Conservation (phyloP, 2,888 invertebrate species). For the Cylloceria caligata region DNA sequence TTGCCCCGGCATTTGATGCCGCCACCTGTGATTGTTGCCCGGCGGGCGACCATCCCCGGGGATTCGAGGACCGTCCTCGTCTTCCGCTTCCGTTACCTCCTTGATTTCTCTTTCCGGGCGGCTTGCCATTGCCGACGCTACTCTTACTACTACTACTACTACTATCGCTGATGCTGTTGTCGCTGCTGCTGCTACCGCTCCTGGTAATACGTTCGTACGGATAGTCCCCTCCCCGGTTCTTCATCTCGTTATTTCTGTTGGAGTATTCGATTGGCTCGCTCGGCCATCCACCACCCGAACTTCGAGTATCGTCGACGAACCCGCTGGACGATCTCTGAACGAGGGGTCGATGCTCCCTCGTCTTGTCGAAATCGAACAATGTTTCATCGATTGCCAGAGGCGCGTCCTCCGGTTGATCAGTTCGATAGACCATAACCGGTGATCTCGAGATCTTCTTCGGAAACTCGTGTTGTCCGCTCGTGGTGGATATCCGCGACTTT, state of each 20-base stretch:
- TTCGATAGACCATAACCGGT: constrained; percentile 45
- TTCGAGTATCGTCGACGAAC: constrained; percentile 1
- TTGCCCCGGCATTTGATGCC: constrained; percentile 79
- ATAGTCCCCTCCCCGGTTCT: constrained; percentile 46
- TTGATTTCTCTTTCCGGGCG: constrained; percentile 49
- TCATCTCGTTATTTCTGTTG: constrained; percentile 44
- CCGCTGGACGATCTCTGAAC: constrained; percentile 19
- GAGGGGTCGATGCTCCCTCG: constrained; percentile 1
- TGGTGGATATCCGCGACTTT: constrained; percentile 29
- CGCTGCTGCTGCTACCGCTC: constrained; percentile 16
- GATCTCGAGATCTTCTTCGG: constrained; percentile 46
- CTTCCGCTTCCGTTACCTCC: constrained; percentile 70
- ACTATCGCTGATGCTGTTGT: constrained; percentile 13
- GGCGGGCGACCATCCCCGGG: constrained; percentile 78
- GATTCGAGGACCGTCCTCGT: constrained; percentile 79
- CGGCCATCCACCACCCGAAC: constrained; percentile 14
- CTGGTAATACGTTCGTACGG: constrained; percentile 38
- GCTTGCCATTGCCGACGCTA: constrained; percentile 36
- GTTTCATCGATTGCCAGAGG: background rate
- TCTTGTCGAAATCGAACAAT: constrained; percentile 17
- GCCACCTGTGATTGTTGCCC: constrained; percentile 70
- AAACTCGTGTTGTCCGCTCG: constrained; percentile 7
- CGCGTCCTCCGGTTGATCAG: constrained; percentile 32
- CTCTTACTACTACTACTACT: constrained; percentile 21
- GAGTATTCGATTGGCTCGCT: constrained; percentile 34